Base-by-base conservation (phyloP, 2,888 invertebrate genomes). In the Priocnemis perturbator region DNA sequence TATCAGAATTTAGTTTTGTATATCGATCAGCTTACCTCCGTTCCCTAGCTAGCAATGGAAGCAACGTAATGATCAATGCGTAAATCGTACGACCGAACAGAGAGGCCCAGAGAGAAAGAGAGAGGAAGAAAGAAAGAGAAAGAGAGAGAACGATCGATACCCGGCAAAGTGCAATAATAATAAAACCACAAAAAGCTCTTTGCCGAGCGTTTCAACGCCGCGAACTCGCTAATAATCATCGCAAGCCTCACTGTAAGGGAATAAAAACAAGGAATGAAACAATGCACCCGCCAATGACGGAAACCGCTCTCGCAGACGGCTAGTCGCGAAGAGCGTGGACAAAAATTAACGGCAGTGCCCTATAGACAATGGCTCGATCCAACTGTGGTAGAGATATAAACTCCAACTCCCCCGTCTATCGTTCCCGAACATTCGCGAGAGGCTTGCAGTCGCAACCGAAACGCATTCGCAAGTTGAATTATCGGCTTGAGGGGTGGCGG, bases 321-420 rank as follows among this genome's bases (percentile, higher is more conserved):
- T 26, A 26, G 5, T 5, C 5, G 26, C 5, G 26, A 26, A 5
- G 26, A 26, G 5, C 26, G 26, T 37, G 4, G 37, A 37, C 69
- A 59, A 69, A 50, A 57, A 60, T 59, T 37, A 45, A 44, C 74
- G 74, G 83, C 84, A 84, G 85, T 82, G 83, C 74, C 77, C 79
- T 81, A 85, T 87, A 87, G 87, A 87, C 87, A 87, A 87, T 87
- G 87, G 87, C 86, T 86, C 83, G 84, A 86, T 87, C 87, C 87
- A 87, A 87, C 87, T 84, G 86, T 87, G 87, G 87, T 87, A 74
- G 26, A 69, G 61, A 59, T 72, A 62, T 59, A 55, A 71, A 66
- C 72, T 74, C 66, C 63, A 68, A 69, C 30, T 23, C 17, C 59
- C 19, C 50, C 68, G 45, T 55, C 50, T 47, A 52, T 62, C 64